Base-by-base conservation (phyloP, 2,113 vertebrate genomes). In the Lynx canadensis region DNA sequence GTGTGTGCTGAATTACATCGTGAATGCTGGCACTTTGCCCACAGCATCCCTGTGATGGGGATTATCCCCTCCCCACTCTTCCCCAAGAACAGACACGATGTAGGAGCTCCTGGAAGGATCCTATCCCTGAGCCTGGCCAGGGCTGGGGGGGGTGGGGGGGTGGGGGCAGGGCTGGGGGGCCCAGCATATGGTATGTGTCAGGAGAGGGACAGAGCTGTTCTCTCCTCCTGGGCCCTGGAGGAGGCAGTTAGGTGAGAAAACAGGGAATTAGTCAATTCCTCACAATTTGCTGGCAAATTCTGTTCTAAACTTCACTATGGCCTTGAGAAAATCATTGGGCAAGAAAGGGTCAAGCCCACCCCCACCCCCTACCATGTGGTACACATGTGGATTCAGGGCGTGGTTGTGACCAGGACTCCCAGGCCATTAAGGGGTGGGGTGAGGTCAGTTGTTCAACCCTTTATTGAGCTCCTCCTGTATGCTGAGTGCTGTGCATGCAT, bases 301-400 rank as follows among this genome's bases (percentile, higher is more conserved):
- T 90, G 80, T 89, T 55, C 76, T 79, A 27, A 94, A 52, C 21
- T 27, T 85, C 57, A 2, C 10, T 23, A 23, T 60, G 8, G 23
- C 69, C 85, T 95, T 60, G 27, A 85, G 80, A 84, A 96, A 92
- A 92, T 33, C 66, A 41, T 27, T 52, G 73, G 25, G 29, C 74
- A 57, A 69, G 33, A 92, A 55, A 86, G 57, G 60, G 7, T 36
- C 33, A 80, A 69, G 18, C 41, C 11, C 0, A 1, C 8, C 3
- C 41, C 52, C 55, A 57, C n/a, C 41, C 52, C 55, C 71, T 21
- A 84, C 3, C 36, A 31, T 5, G 3, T n/a, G 48, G 48, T 27
- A 33, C 4, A 55, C 38, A 65, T 45, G 31, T 71, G 25, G 45
- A 3, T 36, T 8, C 23, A 11, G 33, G 52, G 29, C 4, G 23